A percentile compares a stretch with the other conserved stretches of the same genome.
phyloP scores from a whole-genome alignment of 2,113 vertebrate species.

The Orcinus orca region DNA sequence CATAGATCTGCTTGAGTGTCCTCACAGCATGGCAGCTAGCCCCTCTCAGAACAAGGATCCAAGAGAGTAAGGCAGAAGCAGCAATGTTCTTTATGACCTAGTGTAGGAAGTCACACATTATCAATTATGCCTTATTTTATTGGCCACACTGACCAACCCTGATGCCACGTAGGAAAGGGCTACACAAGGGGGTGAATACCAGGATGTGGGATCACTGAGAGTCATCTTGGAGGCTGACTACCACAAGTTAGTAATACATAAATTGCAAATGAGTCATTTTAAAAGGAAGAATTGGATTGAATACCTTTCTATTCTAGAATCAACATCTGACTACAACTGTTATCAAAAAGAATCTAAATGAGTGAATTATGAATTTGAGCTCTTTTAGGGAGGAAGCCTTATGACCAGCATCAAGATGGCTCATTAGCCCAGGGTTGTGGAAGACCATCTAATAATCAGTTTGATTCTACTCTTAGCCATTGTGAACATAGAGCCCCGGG shows the following conservation, averaged over 20 bases:
- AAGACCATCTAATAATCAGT: neutral
- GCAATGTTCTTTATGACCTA: neutral
- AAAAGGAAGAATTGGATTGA: neutral
- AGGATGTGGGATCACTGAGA: neutral
- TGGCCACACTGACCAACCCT: neutral
- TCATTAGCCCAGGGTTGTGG: neutral
- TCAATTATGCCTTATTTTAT: neutral
- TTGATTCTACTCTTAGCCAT: neutral
- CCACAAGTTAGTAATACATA: neutral
- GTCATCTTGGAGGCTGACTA: neutral
- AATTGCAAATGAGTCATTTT: neutral
- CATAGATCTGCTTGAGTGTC: neutral
- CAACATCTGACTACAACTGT: neutral
- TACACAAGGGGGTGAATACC: neutral
- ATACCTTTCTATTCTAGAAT: neutral
- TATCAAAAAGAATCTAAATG: neutral
- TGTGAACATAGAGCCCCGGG: neutral
- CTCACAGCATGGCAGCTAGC: neutral
- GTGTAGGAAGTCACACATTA: neutral
- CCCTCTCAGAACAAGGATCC: neutral
- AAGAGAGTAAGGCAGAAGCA: neutral
- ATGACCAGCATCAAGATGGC: neutral
- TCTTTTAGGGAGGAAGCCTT: neutral
- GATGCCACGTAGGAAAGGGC: neutral
- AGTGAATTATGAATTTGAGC: neutral